Evolutionary conservation across 2,797 vertebrate species (phyloP).

Genomic region (Crenichthys baileyi): DNA sequence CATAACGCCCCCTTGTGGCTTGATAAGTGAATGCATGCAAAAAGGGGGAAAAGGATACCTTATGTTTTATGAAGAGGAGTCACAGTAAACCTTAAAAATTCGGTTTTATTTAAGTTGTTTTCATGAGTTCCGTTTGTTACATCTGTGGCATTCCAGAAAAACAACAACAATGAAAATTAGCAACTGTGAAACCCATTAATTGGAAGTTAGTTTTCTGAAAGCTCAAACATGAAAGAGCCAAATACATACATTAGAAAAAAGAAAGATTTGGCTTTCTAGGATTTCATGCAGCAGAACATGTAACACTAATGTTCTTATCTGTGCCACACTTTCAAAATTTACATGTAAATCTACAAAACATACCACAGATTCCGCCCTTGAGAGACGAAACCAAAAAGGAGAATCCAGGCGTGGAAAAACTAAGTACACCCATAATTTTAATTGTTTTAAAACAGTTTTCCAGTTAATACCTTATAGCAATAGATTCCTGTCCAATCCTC

Average conservation of each 20-base stretch:
- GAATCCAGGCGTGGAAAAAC: background rate
- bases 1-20: conserved; percentile 38
- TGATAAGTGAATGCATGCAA: background rate
- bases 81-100: background rate
- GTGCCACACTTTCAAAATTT: background rate
- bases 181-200: background rate
- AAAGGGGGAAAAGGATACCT: conserved; percentile 9
- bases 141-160: background rate
- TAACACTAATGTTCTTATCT: background rate
- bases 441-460: background rate
- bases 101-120: background rate
- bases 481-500: background rate
- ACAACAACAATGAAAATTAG: background rate
- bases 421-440: background rate
- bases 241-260: background rate
- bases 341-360: background rate
- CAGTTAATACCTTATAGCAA: background rate
- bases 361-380: background rate
- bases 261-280: background rate
- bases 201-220: background rate
- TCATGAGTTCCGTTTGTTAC: background rate
- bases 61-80: background rate
- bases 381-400: background rate
- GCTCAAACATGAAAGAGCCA: too few relatives aligned
- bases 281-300: background rate